Base-by-base conservation (phyloP, 1,140 invertebrate genomes). In the Eciton burchellii region DNA sequence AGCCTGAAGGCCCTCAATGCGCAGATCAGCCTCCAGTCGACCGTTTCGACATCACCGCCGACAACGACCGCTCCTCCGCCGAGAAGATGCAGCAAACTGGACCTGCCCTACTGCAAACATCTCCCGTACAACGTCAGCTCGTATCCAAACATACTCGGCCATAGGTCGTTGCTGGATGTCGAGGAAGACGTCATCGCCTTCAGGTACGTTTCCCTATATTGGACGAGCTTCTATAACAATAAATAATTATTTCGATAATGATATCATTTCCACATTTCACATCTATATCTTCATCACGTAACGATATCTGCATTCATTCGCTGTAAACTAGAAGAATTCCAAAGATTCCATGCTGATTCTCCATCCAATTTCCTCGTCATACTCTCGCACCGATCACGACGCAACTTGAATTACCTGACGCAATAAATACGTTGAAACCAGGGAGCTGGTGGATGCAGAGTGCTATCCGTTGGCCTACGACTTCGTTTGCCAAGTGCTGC, bases 371-470 rank as follows among this genome's bases (percentile, higher is more conserved):
- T n/a, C n/a, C n/a, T n/a, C n/a, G n/a, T n/a, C n/a, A n/a, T n/a
- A n/a, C n/a, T n/a, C n/a, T n/a, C n/a, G n/a, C n/a, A n/a, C n/a
- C n/a, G n/a, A n/a, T n/a, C n/a, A n/a, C n/a, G n/a, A n/a, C n/a
- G n/a, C n/a, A n/a, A n/a, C n/a, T n/a, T n/a, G n/a, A n/a, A n/a
- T n/a, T n/a, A n/a, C n/a, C n/a, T n/a, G n/a, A n/a, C n/a, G n/a
- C n/a, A n/a, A n/a, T n/a, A n/a, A n/a, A n/a, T n/a, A n/a, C n/a
- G n/a, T n/a, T n/a, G 12, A 56, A 68, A 68, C 62, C 91, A 96
- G 97, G 76, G 97, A 98, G 92, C 93, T 98, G 0, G 96, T 98
- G 1, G 97, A 98, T 90, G 97, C 97, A 0, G 97, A 98, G 93
- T 98, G 98, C 90, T 98, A 97, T 85, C 94, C 96, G 81, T 94